Base-by-base conservation (phyloP, 2,113 vertebrate species). In the Dasypus novemcinctus region DNA sequence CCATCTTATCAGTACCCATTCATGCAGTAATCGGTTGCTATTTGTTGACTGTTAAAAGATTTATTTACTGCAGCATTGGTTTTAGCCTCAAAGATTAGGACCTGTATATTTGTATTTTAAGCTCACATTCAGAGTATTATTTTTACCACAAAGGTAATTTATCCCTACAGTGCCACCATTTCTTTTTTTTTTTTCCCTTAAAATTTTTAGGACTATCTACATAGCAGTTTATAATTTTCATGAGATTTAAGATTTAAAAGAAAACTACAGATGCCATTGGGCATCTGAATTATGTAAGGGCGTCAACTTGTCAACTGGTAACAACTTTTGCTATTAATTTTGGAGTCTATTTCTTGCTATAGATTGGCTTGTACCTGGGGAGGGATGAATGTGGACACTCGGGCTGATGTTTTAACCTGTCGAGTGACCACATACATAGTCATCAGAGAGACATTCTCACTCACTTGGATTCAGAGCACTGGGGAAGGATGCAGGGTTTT, bases 31-130 rank as follows among this genome's bases (percentile, higher is more conserved):
- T 86, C 38, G 75, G n/a, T 49, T 68, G 80, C 84, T 95, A 81
- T 66, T 95, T 95, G 46, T 79, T 25, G 41, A 7, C 27, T 64
- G 14, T 71, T 91, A 71, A 52, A 41, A 81, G 80, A 64, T 36
- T 64, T 41, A 80, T 76, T 80, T 90, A 88, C 66, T 81, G 27
- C 33, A 63, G 23, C 31, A 74, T 18, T 93, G 33, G 18, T 81
- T 91, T 96, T 72, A 41, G 43, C 59, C 68, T 86, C 3, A n/a
- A 0, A 49, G 64, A 84, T 46, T 79, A 76, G 93, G 74, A 25
- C 21, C 72, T 87, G 46, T 1, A 15, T 69, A 84, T 68, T 94
- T 96, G 91, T 82, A 68, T 96, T 95, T 94, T 78, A 85, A 82
- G 63, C 14, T 78, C 71, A 61, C 31, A 63, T 75, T 86, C 52